Evolutionary conservation across 2,113 vertebrate species (phyloP), one percentile per base, ranked within the genome.

Genomic region (Petromus typicus): DNA sequence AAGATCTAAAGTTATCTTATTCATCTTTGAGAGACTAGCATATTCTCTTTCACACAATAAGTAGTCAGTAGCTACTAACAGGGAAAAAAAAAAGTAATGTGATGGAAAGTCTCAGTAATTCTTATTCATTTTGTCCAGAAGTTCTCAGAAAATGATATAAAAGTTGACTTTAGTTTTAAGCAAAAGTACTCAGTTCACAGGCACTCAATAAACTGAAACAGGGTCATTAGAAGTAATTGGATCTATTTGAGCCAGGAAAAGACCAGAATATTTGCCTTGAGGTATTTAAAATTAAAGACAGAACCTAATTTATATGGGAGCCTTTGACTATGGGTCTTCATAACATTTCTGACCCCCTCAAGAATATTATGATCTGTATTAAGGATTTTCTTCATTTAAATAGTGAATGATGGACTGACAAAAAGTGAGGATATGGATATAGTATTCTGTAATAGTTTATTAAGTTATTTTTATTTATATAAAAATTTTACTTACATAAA

Each of bases 171-270:
- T 43, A 94, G 59, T 48, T 45, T 71, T 76, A 56, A 84, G 80
- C 48, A 91, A 91, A 96, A 88, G 43, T n/a, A 86, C 43, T 88
- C 84, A 79, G 51, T 91, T 85, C 63, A 84, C n/a, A 95, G 64
- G 90, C 7, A 95, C 32, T 91, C 78, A 95, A 87, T 89, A 95
- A 73, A 92, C 30, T 95, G 45, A 56, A 94, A 73, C 73, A 84
- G 48, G 92, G 63, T 96, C 90, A 87, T 97, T 95, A 96, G 92
- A 90, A 40, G 87, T 95, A 97, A 95, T 93, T 96, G 84, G 76
- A 91, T 95, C 88, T 94, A 71, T 95, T 88, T 96, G 45, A 96
- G 71, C 48, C 75, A 56, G 71, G 45, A 94, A 92, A 96, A 97
- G 88, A 89, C 57, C 64, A 18, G 63, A 37, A 73, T 64, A 23